Base-by-base conservation (phyloP, 1,140 invertebrate species). In the Agrypnia vestita region DNA sequence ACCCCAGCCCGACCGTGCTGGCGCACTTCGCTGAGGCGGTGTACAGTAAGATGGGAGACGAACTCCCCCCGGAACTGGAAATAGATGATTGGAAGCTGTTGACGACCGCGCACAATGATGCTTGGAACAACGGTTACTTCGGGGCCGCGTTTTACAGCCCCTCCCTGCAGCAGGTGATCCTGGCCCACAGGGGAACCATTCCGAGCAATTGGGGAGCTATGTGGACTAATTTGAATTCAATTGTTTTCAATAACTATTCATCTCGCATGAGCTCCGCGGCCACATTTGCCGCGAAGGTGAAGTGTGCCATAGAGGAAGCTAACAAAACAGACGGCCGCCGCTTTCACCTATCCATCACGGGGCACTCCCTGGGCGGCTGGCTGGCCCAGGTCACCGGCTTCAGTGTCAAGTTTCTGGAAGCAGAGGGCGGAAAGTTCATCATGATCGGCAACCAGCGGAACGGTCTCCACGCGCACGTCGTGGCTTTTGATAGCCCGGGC, bases 321-420 rank as follows among this genome's bases (percentile, higher is more conserved):
- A 71, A 49, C 10, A 71, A 21, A 8, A 0, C 1, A 8, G 0
- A 13, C 3, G 67, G 46, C 7, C n/a, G 10, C 10, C 43, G 46
- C 21, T 71, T 47, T 43, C 43, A 44, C 3, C 67, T 71, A 0
- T 47, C 44, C 15, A 47, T 19, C 43, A 71, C 67, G 10, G 67
- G 67, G n/a, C 67, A 71, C 15, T 71, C 67, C 1, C 17, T 71
- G 3, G 67, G 67, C 8, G 67, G 44, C 8, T 71, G 67, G 67
- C 17, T 71, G n/a, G 67, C 67, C 1, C 67, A 71, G 46, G 4
- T 71, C 6, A 49, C 43, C 0, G 21, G 35, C 7, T 17, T 71
- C 4, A 47, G n/a, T 1, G 15, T n/a, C 6, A 49, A 47, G 46
- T 17, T 47, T 10, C 13, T 71, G 1, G 9, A 71, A 0, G 15